These are phyloP conservation scores for Rhynchotus rufescens DNA, from an alignment of 2,797 vertebrate species.

Conservation along the genomic window DNA sequence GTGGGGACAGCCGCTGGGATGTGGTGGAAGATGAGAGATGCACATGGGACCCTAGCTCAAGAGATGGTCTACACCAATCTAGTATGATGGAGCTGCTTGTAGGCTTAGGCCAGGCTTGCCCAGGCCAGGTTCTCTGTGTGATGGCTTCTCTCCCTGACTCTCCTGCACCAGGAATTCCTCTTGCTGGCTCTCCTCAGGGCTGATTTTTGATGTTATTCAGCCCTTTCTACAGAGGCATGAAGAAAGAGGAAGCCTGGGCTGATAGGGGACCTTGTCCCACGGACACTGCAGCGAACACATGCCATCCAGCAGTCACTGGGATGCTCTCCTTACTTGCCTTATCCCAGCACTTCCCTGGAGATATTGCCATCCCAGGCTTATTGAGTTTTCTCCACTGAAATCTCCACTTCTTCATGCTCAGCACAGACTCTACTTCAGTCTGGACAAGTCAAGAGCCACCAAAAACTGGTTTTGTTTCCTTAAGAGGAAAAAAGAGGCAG, in stretches of 20 bases:
- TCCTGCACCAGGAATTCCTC: not conserved
- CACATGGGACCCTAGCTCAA: not conserved
- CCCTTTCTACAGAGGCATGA: not conserved
- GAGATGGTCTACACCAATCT: not conserved
- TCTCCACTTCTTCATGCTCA: not conserved
- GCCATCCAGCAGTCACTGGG: not conserved
- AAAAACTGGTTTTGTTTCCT: not conserved
- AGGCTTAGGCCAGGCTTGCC: not conserved
- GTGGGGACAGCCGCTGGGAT: not conserved
- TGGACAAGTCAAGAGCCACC: not conserved
- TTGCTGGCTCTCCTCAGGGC: conserved; percentile 16
- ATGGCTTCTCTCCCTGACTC: not conserved
- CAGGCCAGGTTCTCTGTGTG: not conserved
- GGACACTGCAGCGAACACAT: not conserved
- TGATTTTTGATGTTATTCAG: accelerated
- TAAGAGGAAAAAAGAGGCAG: not conserved
- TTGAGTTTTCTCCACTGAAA: not conserved
- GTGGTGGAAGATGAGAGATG: not conserved
- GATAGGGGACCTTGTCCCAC: not conserved
- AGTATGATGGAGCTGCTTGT: not conserved
- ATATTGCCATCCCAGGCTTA: not conserved
- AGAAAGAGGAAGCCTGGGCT: not conserved
- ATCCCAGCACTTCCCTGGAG: not conserved
- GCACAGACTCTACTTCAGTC: not conserved
- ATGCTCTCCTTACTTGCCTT: not conserved